These are phyloP conservation scores for Lymantria dispar DNA, from an alignment of 2,888 invertebrate species.

Conservation along the genomic window DNA sequence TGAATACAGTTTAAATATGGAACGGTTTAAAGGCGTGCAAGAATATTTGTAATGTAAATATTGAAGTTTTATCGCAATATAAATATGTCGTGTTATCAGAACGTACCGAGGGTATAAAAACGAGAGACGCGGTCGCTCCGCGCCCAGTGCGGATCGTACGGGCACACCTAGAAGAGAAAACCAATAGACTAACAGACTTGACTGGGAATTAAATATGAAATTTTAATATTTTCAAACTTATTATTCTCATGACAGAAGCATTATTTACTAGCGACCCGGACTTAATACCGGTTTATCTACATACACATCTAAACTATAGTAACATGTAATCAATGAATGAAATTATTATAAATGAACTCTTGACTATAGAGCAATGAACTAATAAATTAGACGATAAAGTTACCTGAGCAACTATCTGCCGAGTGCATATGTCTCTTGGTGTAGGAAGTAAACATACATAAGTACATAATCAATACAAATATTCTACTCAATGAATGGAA, in stretches of 20 bases:
- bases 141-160: conserved; percentile 78
- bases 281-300: neutral
- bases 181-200: neutral
- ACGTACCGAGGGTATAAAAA: conserved; percentile 61
- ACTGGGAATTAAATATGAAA: too few species aligned
- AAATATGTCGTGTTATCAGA: conserved; percentile 37
- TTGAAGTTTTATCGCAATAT: conserved; percentile 30
- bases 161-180: conserved; percentile 58
- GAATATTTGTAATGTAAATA: conserved; percentile 21
- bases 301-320: neutral
- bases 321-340: neutral
- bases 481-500: too few species aligned
- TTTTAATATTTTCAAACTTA: too few species aligned
- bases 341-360: conserved; percentile 7
- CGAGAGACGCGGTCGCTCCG: conserved; percentile 19
- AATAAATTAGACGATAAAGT: neutral
- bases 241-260: neutral
- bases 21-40: conserved; percentile 3
- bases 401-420: too few species aligned
- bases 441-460: too few species aligned
- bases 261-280: too few species aligned
- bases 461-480: too few species aligned
- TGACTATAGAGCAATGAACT: conserved; percentile 13
- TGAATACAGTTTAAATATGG: neutral
- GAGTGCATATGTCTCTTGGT: too few species aligned